Evolutionary conservation across 2,888 invertebrate species (phyloP), one percentile per base, ranked within the genome.

Genomic region (Nomada goodeniana): DNA sequence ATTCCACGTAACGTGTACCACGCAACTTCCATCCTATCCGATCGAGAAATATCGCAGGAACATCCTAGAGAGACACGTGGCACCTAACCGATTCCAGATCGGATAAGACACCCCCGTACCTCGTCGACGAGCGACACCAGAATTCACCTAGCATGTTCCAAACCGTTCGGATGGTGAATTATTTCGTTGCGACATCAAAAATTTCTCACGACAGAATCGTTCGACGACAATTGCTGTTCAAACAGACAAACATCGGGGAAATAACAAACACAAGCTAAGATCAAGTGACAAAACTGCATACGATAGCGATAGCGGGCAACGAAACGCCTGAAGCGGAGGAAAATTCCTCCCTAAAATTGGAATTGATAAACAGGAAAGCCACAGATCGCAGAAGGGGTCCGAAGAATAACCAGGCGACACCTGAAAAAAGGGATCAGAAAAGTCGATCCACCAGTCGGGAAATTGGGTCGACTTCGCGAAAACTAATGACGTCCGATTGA

Each of bases 401-500:
- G 29, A 26, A 29, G 68, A 10, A 63, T 53, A 42, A 29, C 7
- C 18, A 36, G 55, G n/a, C 23, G 63, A 57, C 72, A 44, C 53
- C 26, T 53, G 64, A 55, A 67, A 70, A 69, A 70, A 44, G 65
- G 72, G 13, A 47, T 15, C 10, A 55, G 67, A 64, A 68, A 73
- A 71, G 68, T 59, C 63, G 59, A 29, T 52, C 42, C 57, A 44
- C 69, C 69, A 77, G 68, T 23, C 68, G 64, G 55, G 86, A 76
- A 88, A 89, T 81, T 88, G 81, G 87, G 82, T 86, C 87, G 80
- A 74, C 64, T 82, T 71, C 57, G 68, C 78, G 84, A 82, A 89
- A 89, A 89, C 86, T 89, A 89, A 89, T 84, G 89, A 87, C 81
- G 80, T 82, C 80, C 85, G 75, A 89, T 89, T 87, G 79, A 81